Evolutionary conservation across 2,113 vertebrate genomes (phyloP).

Genomic region (Piprites chloris): DNA sequence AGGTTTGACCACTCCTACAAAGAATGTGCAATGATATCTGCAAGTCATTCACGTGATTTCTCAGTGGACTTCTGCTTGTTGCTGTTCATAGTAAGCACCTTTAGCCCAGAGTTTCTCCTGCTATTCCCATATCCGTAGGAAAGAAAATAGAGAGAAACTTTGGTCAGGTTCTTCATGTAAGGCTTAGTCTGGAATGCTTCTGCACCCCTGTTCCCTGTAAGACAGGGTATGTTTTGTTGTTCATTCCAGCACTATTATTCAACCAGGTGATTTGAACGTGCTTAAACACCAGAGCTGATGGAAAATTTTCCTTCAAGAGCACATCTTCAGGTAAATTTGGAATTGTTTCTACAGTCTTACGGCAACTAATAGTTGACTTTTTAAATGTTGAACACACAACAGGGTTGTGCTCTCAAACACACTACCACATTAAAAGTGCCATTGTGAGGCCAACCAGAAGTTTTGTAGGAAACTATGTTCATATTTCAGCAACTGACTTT

Average conservation of each 20-base stretch:
- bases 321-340: background rate
- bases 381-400: fast-evolving
- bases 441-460: background rate
- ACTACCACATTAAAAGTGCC: background rate
- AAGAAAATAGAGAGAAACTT: background rate
- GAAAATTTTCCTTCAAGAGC: background rate
- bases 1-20: background rate
- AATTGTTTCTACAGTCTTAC: background rate
- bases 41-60: background rate
- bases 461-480: background rate
- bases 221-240: background rate
- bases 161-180: background rate
- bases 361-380: background rate
- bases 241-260: background rate
- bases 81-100: background rate
- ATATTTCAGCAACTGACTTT: background rate
- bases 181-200: background rate
- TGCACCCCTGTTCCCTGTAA: background rate
- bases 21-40: background rate
- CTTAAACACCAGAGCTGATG: background rate
- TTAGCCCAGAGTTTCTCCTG: background rate
- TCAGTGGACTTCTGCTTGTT: background rate
- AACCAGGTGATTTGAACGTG: background rate
- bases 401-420: background rate
- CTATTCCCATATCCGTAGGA: background rate